Evolutionary conservation across 2,113 vertebrate genomes (phyloP).

Genomic region (Mastomys coucha): DNA sequence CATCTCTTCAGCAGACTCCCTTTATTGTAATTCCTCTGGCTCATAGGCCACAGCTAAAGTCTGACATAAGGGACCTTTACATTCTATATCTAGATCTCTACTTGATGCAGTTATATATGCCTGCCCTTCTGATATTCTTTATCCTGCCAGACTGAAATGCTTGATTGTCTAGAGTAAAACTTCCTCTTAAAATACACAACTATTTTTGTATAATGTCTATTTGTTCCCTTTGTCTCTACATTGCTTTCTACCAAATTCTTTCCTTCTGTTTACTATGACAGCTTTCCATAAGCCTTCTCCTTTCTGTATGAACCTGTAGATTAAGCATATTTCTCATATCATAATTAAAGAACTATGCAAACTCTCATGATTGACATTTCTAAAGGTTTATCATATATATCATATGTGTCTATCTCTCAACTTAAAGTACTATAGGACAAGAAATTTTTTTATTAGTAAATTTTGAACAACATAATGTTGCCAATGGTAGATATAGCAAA

Average conservation of each 20-base stretch:
- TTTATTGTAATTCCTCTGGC: background rate
- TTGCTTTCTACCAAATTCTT: background rate
- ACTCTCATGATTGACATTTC: background rate
- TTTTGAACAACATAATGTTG: background rate
- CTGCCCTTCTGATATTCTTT: background rate
- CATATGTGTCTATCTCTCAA: background rate
- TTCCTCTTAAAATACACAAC: background rate
- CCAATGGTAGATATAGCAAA: background rate
- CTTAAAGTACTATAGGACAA: background rate
- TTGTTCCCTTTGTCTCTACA: background rate
- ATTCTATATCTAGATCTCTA: background rate
- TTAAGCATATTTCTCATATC: background rate
- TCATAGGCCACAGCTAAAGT: background rate
- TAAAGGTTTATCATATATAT: background rate
- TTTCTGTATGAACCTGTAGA: background rate
- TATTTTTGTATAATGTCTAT: background rate
- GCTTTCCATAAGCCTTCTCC: background rate
- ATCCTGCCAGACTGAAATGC: background rate
- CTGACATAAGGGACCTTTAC: background rate
- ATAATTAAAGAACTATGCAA: background rate
- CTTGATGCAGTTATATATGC: background rate
- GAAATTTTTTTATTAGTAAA: background rate
- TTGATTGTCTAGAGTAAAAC: background rate
- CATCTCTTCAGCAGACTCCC: fast-evolving
- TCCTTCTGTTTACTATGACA: background rate